phyloP scores from a whole-genome alignment of 1,140 invertebrate species.

The Condylostylus longicornis region DNA sequence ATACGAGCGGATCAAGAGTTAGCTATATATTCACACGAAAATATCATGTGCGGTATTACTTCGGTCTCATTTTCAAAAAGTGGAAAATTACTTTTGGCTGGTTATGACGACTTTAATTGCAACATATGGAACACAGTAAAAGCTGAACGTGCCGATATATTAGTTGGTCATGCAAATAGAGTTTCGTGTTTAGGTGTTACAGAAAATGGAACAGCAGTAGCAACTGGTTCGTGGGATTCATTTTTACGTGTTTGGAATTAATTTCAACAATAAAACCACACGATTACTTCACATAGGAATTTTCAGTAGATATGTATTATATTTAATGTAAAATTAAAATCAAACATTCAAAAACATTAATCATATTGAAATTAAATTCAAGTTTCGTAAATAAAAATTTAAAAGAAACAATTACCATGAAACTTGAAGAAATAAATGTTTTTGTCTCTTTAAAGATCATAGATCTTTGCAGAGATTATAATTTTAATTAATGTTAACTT shows the following conservation, averaged over 20 bases:
- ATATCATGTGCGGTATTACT: constrained; percentile 92
- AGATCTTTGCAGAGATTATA: too few species aligned
- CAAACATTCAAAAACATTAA: too few species aligned
- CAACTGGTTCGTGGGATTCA: constrained; percentile 86
- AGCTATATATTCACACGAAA: constrained; percentile 92
- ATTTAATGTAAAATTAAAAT: too few species aligned
- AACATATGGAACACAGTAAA: constrained; percentile 95
- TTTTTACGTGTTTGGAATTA: constrained; percentile 91
- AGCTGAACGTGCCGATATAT: constrained; percentile 80
- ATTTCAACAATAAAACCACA: too few species aligned
- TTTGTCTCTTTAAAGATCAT: too few species aligned
- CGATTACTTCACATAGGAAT: too few species aligned
- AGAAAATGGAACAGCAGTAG: constrained; percentile 86
- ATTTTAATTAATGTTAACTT: too few species aligned
- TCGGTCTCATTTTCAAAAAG: constrained; percentile 90
- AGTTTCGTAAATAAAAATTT: too few species aligned
- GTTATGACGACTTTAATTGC: constrained; percentile 92
- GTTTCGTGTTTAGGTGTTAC: constrained; percentile 85
- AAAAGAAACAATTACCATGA: too few species aligned
- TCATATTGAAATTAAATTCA: too few species aligned
- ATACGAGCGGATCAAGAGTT: constrained; percentile 73
- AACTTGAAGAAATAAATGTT: too few species aligned
- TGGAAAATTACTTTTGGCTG: constrained; percentile 76
- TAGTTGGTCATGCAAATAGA: constrained; percentile 85
- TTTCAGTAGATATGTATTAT: too few species aligned